Base-by-base conservation (phyloP, 2,888 invertebrate species). In the Aproaerema taeniolella region DNA sequence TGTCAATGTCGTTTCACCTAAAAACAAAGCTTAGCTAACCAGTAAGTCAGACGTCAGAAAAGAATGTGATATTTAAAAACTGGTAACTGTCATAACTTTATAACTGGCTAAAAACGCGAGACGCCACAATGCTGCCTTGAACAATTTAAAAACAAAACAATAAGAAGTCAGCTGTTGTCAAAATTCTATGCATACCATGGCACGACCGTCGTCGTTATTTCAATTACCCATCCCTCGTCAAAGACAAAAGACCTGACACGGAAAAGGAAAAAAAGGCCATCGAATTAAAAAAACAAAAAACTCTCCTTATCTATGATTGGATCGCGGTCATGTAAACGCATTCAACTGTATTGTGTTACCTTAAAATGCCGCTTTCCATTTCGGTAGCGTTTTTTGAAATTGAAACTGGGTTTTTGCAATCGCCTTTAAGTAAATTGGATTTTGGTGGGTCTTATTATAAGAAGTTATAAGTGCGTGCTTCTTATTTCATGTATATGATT, bases 221-320 rank as follows among this genome's bases (percentile, higher is more conserved):
- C 85, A 83, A 85, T 85, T 86, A 83, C 77, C 62, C 51, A 68
- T 70, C 85, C 86, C 76, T 81, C 77, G 80, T 86, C 86, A 86
- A 80, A 85, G 78, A 86, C 86, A 86, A 86, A 83, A 76, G 82
- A 71, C 65, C 73, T 80, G 83, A 81, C 85, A 78, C 65, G 58
- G 55, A 64, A 63, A 65, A 69, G 65, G 62, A 58, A 54, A 53
- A 67, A 67, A 61, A 65, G 49, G 65, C 66, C 61, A 61, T 62
- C 60, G 52, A 52, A 55, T 37, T 25, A 60, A 67, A 70, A 68
- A 63, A 61, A 66, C 67, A 65, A 69, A 65, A 55, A 67, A 56
- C n/a, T n/a, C n/a, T n/a, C n/a, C 61, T 81, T 85, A 86, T 86
- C 85, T 85, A 85, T 83, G 86, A 86, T 85, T 81, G 82, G 75